These are phyloP conservation scores for Mya arenaria DNA, from an alignment of 1,140 invertebrate species.

Conservation along the genomic window DNA sequence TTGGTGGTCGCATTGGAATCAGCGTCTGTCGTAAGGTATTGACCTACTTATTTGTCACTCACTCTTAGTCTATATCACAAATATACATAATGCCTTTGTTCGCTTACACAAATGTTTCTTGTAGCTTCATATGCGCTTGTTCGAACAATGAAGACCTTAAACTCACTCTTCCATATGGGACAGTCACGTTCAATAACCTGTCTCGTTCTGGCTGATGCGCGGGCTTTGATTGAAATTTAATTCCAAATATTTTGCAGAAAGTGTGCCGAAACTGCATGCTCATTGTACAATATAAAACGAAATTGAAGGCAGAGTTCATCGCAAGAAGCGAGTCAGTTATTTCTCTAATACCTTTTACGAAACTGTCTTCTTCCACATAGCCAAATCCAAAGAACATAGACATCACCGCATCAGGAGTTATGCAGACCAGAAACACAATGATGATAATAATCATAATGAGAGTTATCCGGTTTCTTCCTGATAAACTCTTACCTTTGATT, in stretches of 20 bases:
- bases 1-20: no score
- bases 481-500: constrained; percentile 72
- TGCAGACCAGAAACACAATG: constrained; percentile 88
- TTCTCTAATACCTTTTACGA: constrained; percentile 85
- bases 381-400: constrained; percentile 81
- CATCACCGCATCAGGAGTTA: constrained; percentile 87
- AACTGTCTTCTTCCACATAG: constrained; percentile 78
- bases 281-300: constrained; percentile 89
- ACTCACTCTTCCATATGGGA: background rate
- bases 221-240: background rate
- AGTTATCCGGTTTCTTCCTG: constrained; percentile 84
- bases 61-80: no score
- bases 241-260: constrained; percentile 76
- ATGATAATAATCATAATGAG: constrained; percentile 90
- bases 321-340: constrained; percentile 89
- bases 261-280: constrained; percentile 86
- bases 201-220: background rate
- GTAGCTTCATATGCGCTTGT: background rate
- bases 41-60: no score
- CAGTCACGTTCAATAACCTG: background rate
- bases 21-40: no score
- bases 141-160: background rate
- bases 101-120: constrained; percentile 33
- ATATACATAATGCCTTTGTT: no score
- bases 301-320: constrained; percentile 89